These are phyloP conservation scores for Conus ventricosus DNA, from an alignment of 1,140 invertebrate species.

Conservation along the genomic window DNA sequence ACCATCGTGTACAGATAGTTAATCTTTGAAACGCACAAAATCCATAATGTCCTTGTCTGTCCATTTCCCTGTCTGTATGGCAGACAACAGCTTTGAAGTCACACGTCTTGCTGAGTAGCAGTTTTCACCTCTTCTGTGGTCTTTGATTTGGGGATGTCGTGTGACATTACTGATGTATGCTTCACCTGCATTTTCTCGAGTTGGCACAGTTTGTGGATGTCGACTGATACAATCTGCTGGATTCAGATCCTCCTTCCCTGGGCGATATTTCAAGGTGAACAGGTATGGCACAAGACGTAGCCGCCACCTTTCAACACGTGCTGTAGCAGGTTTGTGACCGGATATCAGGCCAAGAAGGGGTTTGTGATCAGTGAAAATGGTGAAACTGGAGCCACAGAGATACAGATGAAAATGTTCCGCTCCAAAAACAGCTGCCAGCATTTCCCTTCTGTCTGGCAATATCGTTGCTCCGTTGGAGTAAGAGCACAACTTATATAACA, in stretches of 20 bases:
- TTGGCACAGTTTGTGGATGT: conserved; percentile 39
- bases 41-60: not conserved
- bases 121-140: conserved; percentile 36
- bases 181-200: conserved; percentile 40
- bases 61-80: conserved; percentile 44
- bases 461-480: conserved; percentile 64
- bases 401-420: conserved; percentile 50
- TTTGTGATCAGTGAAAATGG: conserved; percentile 64
- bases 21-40: not conserved
- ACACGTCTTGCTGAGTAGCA: conserved; percentile 20
- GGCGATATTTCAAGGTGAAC: conserved; percentile 43
- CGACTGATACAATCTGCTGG: conserved; percentile 51
- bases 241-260: conserved; percentile 46
- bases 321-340: conserved; percentile 41
- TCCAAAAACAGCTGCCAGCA: conserved; percentile 59
- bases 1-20: not conserved
- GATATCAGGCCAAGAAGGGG: conserved; percentile 53
- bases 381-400: too few species aligned
- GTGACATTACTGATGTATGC: conserved; percentile 44
- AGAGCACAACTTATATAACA: conserved; percentile 34
- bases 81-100: conserved; percentile 39
- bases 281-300: conserved; percentile 43
- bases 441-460: conserved; percentile 74
- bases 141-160: conserved; percentile 38
- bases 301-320: conserved; percentile 49